Conservation (phyloP, 2,888 invertebrate genomes). For the Crematogaster levior region DNA sequence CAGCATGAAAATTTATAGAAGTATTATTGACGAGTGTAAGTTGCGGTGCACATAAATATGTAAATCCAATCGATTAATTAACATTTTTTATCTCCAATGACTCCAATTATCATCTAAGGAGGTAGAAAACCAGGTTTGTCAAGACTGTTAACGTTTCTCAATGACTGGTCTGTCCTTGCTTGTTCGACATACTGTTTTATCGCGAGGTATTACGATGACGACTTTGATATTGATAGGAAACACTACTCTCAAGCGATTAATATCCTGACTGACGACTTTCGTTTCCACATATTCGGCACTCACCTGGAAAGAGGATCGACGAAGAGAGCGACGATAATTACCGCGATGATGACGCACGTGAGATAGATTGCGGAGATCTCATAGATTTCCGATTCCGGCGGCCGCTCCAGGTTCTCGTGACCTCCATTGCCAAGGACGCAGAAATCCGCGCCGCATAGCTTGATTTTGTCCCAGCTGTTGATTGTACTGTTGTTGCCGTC, state of each 20-base stretch:
- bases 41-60: slow-evolving; percentile 3
- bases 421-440: slow-evolving; percentile 91
- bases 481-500: slow-evolving; percentile 83
- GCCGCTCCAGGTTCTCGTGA: slow-evolving; percentile 92
- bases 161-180: not conserved
- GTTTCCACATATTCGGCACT: slow-evolving; percentile 68
- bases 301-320: slow-evolving; percentile 96
- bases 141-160: slow-evolving; percentile 10
- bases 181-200: not conserved
- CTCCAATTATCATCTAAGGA: slow-evolving; percentile 1
- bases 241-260: not conserved
- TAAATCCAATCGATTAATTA: slow-evolving; percentile 29
- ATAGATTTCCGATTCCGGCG: slow-evolving; percentile 94
- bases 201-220: not conserved
- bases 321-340: slow-evolving; percentile 94
- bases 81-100: slow-evolving; percentile 20
- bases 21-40: not conserved
- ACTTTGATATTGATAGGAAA: slow-evolving; percentile 14
- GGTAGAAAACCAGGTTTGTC: slow-evolving; percentile 25
- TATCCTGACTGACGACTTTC: not conserved
- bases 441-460: slow-evolving; percentile 93
- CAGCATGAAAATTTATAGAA: not conserved
- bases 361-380: slow-evolving; percentile 96
- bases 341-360: slow-evolving; percentile 94
- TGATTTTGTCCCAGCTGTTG: slow-evolving; percentile 85